Percentiles rank a stretch among this genome's conserved stretches.
phyloP scores from a whole-genome alignment of 2,113 vertebrate species.

The Grammomys surdaster region DNA sequence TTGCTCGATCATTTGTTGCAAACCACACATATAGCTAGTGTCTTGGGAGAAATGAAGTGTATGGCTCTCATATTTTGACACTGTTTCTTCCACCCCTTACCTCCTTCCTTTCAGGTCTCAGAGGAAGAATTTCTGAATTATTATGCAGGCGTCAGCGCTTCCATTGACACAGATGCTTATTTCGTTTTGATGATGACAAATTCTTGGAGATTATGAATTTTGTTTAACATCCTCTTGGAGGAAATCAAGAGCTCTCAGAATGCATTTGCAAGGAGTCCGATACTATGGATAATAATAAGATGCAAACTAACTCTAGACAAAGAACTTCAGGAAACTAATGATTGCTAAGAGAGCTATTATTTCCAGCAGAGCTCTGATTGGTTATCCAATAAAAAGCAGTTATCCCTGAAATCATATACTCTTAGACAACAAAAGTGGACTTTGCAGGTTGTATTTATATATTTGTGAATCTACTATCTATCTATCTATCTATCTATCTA shows the following conservation, averaged over 20 bases:
- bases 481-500: not conserved
- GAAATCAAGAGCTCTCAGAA: not conserved
- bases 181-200: constrained; percentile 84
- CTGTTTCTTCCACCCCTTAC: constrained; percentile 8
- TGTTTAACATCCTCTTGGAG: constrained; percentile 19
- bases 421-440: not conserved
- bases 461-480: not conserved
- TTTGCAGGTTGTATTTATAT: not conserved
- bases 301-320: not conserved
- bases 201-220: constrained; percentile 82
- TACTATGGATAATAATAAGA: not conserved
- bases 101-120: constrained; percentile 74
- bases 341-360: not conserved
- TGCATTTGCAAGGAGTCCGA: not conserved
- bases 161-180: constrained; percentile 80
- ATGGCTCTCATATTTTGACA: not conserved
- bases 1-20: not conserved
- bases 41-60: not conserved
- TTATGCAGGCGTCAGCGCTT: constrained; percentile 82
- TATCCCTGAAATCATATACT: not conserved
- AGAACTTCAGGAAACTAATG: not conserved
- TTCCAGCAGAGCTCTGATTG: not conserved
- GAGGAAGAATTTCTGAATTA: constrained; percentile 85
- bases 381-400: not conserved
- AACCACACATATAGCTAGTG: not conserved